Percentiles rank a stretch among this genome's conserved stretches.
phyloP scores from a whole-genome alignment of 2,888 invertebrate species.

The Trissolcus brochymenae region DNA sequence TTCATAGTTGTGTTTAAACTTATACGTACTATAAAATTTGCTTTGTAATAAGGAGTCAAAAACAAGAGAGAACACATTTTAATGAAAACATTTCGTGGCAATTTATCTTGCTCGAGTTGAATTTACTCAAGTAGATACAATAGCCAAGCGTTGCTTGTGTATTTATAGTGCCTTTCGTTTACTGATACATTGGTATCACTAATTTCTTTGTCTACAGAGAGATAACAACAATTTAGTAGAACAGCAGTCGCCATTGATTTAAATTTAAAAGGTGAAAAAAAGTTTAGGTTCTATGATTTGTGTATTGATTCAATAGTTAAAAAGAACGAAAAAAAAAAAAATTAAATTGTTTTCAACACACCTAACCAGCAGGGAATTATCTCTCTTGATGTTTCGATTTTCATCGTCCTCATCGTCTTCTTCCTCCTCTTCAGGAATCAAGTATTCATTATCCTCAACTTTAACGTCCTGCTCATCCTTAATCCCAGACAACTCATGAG shows the following conservation, averaged over 20 bases:
- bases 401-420: slow-evolving; percentile 59
- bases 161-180: slow-evolving; percentile 24
- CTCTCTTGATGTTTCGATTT: slow-evolving; percentile 50
- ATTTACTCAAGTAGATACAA: slow-evolving; percentile 25
- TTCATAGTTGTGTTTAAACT: not conserved
- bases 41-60: too few relatives aligned
- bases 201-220: slow-evolving; percentile 26
- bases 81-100: slow-evolving; percentile 16
- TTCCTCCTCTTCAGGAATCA: slow-evolving; percentile 68
- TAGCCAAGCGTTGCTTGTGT: slow-evolving; percentile 24
- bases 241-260: not conserved
- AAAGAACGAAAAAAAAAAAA: not conserved
- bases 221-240: slow-evolving; percentile 25
- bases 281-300: not conserved
- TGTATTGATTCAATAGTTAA: not conserved
- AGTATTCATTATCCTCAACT: slow-evolving; percentile 63
- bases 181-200: slow-evolving; percentile 42
- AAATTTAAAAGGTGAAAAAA: not conserved
- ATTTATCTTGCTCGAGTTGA: slow-evolving; percentile 17
- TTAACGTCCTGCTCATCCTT: slow-evolving; percentile 78
- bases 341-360: slow-evolving; percentile 7
- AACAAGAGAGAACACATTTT: not conserved
- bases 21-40: too few relatives aligned
- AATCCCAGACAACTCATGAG: slow-evolving; percentile 76
- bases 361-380: slow-evolving; percentile 44